Evolutionary conservation across 1,140 invertebrate genomes (phyloP), one percentile per base, ranked within the genome.

Genomic region (Nephotettix cincticeps): DNA sequence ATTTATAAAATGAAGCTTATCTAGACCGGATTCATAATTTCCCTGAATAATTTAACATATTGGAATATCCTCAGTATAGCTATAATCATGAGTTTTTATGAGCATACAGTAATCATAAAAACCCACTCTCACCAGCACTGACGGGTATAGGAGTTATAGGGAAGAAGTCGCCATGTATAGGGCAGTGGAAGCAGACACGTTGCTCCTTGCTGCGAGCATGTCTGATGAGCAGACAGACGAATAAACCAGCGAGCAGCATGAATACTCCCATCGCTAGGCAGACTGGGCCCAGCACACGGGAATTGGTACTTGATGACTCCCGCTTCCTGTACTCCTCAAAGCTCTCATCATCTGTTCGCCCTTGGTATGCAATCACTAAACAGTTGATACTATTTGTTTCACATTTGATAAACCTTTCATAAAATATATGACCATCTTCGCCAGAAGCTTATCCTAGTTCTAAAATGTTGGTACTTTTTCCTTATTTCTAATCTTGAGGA

Each of bases 161-260:
- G 77, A 90, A 92, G 79, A 92, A 92, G 79, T 91, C 90, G 0
- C 90, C 90, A 75, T 92, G 90, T 23, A 92, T 83, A 17, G 90
- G 90, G 80, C 90, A 92, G 79, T 91, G 89, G 80, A 90, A 92
- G 63, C 89, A 89, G 58, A 91, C 84, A 21, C 88, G 82, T 54
- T 89, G 84, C 75, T 90, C 87, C n/a, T 86, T 83, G 43, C 84
- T 83, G 70, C 89, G 83, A 0, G 89, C 89, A 9, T 88, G 81
- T 36, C 87, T 82, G 72, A 89, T 89, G 58, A 91, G 78, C 72
- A 87, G 83, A 79, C 88, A 90, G 13, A 91, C 78, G 0, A 87
- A 80, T 0, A 84, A 80, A 9, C 87, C 87, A 1, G 85, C 81
- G 4, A 82, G 82, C 6, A 90, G 84, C 89, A 91, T 91, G 29